phyloP scores from a whole-genome alignment of 2,113 vertebrate species.

The Tachycineta bicolor region DNA sequence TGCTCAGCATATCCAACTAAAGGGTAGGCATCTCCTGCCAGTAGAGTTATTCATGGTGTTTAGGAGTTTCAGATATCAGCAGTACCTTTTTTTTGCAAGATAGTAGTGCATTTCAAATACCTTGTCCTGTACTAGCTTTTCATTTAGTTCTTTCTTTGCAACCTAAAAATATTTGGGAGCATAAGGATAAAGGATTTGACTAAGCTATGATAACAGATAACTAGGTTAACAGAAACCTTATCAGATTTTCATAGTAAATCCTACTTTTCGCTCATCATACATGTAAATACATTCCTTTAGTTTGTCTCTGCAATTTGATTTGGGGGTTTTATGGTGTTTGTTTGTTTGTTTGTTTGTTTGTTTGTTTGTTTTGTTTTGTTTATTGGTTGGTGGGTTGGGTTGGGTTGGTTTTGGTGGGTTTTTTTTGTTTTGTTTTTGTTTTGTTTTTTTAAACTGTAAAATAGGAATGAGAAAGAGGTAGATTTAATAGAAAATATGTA shows the following conservation, averaged over 20 bases:
- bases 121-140: neutral
- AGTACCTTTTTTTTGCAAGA: neutral
- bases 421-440: too few species aligned
- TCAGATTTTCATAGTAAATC: neutral
- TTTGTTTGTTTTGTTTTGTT: too few species aligned
- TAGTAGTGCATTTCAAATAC: neutral
- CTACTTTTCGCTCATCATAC: neutral
- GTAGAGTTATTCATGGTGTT: neutral
- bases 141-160: neutral
- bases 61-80: neutral
- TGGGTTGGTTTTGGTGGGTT: too few species aligned
- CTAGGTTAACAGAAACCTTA: neutral
- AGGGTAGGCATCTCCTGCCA: neutral
- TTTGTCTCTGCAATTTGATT: neutral
- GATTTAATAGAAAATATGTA: neutral
- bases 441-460: neutral
- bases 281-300: neutral
- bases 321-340: too few species aligned
- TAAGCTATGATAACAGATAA: neutral
- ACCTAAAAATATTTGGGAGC: neutral
- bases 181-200: neutral
- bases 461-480: neutral
- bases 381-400: too few species aligned
- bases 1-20: neutral
- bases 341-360: too few species aligned